Conservation (phyloP, 2,797 vertebrate species). For the Atherinosoma microstoma region DNA sequence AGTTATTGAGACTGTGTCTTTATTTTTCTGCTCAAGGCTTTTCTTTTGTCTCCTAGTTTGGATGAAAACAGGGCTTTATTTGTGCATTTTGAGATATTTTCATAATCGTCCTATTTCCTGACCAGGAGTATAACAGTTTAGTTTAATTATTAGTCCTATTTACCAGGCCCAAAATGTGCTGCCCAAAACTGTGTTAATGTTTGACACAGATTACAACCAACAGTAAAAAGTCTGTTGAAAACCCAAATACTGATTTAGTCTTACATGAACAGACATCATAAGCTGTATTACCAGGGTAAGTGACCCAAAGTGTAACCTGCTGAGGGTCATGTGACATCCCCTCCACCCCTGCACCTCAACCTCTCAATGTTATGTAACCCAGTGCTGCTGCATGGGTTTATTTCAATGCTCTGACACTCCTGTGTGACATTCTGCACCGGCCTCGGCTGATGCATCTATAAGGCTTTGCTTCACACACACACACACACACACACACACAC, state of each 20-base stretch:
- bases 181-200: constrained; percentile 10
- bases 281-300: constrained; percentile 42
- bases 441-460: constrained; percentile 34
- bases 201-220: constrained; percentile 29
- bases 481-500: constrained; percentile 17
- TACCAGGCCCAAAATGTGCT: neutral
- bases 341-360: constrained; percentile 5
- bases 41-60: neutral
- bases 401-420: constrained; percentile 56
- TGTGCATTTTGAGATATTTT: constrained; percentile 1
- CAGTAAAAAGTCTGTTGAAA: constrained; percentile 28
- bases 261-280: constrained; percentile 13
- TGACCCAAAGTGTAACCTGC: constrained; percentile 45
- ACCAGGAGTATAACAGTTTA: neutral
- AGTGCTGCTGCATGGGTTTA: constrained; percentile 37
- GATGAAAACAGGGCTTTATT: neutral
- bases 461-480: constrained; percentile 43
- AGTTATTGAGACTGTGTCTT: neutral
- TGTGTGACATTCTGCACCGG: constrained; percentile 65
- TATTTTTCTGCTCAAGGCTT: neutral
- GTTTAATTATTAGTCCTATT: neutral
- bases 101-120: neutral
- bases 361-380: constrained; percentile 57
- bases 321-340: constrained; percentile 61
- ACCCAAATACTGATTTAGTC: neutral